phyloP scores from a whole-genome alignment of 1,140 invertebrate species.

The Cryptotermes secundus region DNA sequence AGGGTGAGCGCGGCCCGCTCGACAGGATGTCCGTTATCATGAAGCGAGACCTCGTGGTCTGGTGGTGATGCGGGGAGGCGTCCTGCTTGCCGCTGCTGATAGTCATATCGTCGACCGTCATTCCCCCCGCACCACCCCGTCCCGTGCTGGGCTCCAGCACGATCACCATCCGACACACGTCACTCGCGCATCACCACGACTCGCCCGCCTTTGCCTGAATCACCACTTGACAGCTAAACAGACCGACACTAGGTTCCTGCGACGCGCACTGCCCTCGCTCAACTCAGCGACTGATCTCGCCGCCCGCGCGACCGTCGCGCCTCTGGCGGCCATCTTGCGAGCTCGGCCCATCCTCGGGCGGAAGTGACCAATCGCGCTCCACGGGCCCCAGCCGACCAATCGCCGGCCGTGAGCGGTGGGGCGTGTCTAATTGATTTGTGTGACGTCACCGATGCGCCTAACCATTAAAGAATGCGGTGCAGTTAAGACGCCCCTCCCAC shows the following conservation, averaged over 20 bases:
- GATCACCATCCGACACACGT: conserved; percentile 31
- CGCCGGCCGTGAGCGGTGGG: conserved; percentile 6
- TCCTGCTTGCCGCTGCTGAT: neutral
- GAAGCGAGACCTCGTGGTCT: conserved; percentile 40
- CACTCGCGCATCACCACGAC: neutral
- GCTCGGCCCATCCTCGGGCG: neutral
- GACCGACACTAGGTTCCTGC: neutral
- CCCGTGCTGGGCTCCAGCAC: conserved; percentile 24
- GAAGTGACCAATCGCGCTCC: conserved; percentile 5
- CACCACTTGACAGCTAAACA: neutral
- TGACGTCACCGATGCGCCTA: conserved; percentile 30
- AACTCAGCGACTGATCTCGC: neutral
- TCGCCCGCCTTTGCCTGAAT: neutral
- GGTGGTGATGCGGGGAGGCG: conserved; percentile 5
- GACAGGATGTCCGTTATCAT: conserved; percentile 47
- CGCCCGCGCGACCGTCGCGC: neutral
- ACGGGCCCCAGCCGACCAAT: conserved; percentile 20
- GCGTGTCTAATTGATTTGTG: conserved; percentile 21
- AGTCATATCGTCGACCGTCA: conserved; percentile 32
- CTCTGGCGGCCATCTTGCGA: conserved; percentile 29
- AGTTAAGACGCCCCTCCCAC: neutral
- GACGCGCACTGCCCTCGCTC: neutral
- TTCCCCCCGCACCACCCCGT: conserved; percentile 24
- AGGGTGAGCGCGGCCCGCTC: conserved; percentile 37
- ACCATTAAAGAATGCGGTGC: conserved; percentile 24